Base-by-base conservation (phyloP, 2,888 invertebrate genomes). In the Gastracanthus pulcherrimus region DNA sequence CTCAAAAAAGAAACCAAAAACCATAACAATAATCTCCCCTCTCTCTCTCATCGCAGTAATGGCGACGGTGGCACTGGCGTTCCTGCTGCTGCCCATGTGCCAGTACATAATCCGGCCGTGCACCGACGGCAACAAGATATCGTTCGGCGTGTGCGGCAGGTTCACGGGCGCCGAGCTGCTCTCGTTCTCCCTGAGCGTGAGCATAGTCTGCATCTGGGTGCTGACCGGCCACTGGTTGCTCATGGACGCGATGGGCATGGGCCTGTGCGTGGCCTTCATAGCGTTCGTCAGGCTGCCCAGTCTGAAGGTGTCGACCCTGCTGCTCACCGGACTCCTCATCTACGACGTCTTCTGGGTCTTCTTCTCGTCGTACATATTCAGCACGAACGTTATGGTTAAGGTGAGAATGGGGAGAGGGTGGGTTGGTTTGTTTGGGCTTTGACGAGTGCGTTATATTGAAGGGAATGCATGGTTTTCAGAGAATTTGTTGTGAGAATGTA, bases 281-380 rank as follows among this genome's bases (percentile, higher is more conserved):
- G 98, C 98, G 31, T 96, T 99, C 91, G 98, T 99, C 86, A 95
- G 98, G 70, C 94, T 99, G 90, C 99, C 98, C 76, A 98, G 98
- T 91, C 94, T 99, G 87, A 99, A 99, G 93, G 97, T 97, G 85
- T 99, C 98, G 75, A 99, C 98, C 26, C 93, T 99, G 83, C 94
- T 99, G 86, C 94, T 99, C 87, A 98, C 98, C 66, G 99, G 99
- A 38, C 93, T 98, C 86, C 94, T 98, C 82, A 96, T 98, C 80
- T 99, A 99, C 92, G 99, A 99, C 92, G 98, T 99, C 55, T 99
- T 99, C 93, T 99, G 99, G 98, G 98, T 99, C 72, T 99, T 99
- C 93, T 99, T 98, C 93, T 98, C 98, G 2, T 98, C 98, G 0
- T 98, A 98, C 92, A 98, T 99, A 91, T 99, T 99, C 93, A 98